Base-by-base conservation (phyloP, 2,888 invertebrate species). In the Ommatoiulus sabulosus region DNA sequence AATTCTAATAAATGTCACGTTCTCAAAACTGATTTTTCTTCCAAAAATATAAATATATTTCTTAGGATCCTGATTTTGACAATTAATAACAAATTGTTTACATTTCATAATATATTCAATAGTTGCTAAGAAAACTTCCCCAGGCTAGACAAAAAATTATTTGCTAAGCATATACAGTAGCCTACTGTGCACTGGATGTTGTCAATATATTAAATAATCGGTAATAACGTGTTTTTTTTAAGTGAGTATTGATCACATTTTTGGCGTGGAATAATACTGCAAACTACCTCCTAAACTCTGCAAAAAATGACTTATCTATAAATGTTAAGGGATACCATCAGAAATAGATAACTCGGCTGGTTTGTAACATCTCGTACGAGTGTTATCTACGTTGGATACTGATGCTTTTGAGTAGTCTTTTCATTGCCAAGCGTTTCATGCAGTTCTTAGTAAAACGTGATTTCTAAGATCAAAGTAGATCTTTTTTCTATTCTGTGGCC, bases 381-480 rank as follows among this genome's bases (percentile, higher is more conserved):
- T 52, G 80, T 80, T 80, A 80, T 80, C 80, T 80, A 12, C 15
- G 80, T 35, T 80, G 35, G 80, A 80, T 80, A 80, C 80, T 12
- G 80, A 80, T 35, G 35, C 80, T 35, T 35, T 80, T 80, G 80
- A 80, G 80, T 35, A 80, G 80, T 80, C 80, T 80, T 80, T 80
- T 80, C 80, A 80, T 80, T 24, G 35, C 12, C 80, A 35, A 80
- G 15, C 80, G 35, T 80, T 80, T 80, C 80, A 35, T 35, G 24
- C 80, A 80, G 80, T 35, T 80, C 80, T 80, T 80, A 80, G 80
- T 15, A 80, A 80, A 35, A 80, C 80, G 80, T 80, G 80, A 80
- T 80, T 80, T 80, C 80, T 12, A 80, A 80, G 80, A 80, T 80
- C 80, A 80, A 35, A 80, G 80, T 80, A 80, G 80, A 80, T 80